These are phyloP conservation scores for Egretta garzetta DNA, from an alignment of 2,113 vertebrate genomes.

Conservation along the genomic window DNA sequence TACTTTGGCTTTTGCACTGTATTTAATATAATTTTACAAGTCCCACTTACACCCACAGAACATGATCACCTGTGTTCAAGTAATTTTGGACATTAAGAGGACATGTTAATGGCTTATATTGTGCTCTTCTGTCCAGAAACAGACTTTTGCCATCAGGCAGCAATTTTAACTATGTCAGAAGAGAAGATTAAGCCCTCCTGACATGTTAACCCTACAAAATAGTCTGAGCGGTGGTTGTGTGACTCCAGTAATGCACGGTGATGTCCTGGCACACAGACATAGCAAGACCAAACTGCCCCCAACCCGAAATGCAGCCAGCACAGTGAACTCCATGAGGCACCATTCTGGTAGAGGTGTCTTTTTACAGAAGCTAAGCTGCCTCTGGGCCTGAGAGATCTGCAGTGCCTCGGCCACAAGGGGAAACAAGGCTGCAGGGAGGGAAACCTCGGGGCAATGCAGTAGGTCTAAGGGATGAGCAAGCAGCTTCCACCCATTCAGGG, in stretches of 20 bases:
- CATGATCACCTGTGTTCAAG: not conserved
- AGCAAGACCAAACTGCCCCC: not conserved
- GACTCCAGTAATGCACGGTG: not conserved
- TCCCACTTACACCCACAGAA: not conserved
- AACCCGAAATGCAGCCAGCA: not conserved
- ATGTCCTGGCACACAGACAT: not conserved
- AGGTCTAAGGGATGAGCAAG: not conserved
- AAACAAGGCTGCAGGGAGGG: not conserved
- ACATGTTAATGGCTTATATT: not conserved
- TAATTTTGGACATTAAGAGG: not conserved
- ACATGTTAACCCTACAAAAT: not conserved
- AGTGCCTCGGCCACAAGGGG: not conserved
- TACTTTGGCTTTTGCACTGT: not conserved
- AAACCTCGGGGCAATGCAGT: not conserved
- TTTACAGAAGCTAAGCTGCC: not conserved
- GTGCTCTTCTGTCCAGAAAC: not conserved
- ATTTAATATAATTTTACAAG: not conserved
- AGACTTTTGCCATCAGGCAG: not conserved
- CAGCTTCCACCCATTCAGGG: not conserved
- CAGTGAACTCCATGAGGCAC: not conserved
- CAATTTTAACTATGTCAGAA: not conserved
- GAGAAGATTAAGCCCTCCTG: not conserved
- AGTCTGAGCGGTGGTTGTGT: not conserved
- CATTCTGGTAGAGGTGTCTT: too few relatives aligned
- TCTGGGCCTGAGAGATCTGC: not conserved